Evolutionary conservation across 2,888 invertebrate species (phyloP), one percentile per base, ranked within the genome.

Genomic region (Xanthia togata): DNA sequence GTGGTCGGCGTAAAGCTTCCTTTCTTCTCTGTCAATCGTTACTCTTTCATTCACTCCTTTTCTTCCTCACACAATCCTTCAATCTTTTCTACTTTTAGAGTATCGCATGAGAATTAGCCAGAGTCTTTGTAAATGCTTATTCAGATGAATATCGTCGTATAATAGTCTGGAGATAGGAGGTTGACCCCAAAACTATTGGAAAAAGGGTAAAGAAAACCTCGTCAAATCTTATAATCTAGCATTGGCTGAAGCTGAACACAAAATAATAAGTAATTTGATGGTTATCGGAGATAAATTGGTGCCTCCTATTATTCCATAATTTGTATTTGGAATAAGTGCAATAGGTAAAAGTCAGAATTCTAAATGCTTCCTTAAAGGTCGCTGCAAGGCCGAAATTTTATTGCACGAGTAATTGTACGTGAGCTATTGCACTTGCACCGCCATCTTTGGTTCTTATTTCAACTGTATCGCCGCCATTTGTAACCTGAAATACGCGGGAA

Each of bases 401-500:
- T 31, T 78, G 47, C 55, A 68, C 55, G 41, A 67, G 31, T 50
- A n/a, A n/a, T 67, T 44, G 35, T 31, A 73, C n/a, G 55, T 55
- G 64, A 69, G 20, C 17, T 44, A 63, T 47, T 70, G 53, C 62
- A 59, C 23, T 38, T 70, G 53, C 62, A 59, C 26, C 41, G 73
- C 65, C 60, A 78, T 78, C 69, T 70, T 81, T 59, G 53, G n/a
- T 67, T 81, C 60, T 67, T 70, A 63, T 79, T 73, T 67, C 64
- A 72, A 76, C 50, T 26, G 38, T 55, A 41, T 67, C 17, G 65
- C 76, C 76, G 83, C 77, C 63, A 80, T 80, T 83, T 67, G 60
- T 73, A 80, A 83, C 38, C 9, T 60, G 53, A 64, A 65, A 80
- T 70, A 55, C 62, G 80, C 65, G 73, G 73, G 76, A 80, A 65